Evolutionary conservation across 2,113 vertebrate species (phyloP), one percentile per base, ranked within the genome.

Genomic region (Callocephalon fimbriatum): DNA sequence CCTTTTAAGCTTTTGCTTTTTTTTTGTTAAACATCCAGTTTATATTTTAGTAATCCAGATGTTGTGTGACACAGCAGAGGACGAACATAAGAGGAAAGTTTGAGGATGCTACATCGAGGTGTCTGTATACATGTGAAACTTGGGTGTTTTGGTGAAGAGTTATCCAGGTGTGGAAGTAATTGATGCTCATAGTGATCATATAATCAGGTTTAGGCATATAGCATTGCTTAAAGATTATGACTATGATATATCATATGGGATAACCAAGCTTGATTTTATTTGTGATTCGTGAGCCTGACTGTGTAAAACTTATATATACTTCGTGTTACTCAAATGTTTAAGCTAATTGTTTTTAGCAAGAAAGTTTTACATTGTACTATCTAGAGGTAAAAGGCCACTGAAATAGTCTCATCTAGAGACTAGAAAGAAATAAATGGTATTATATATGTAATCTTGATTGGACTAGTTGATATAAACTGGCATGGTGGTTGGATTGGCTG

Each of bases 71-170:
- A 0, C 22, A 44, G 32, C 9, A 15, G 51, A n/a, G 35, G 29
- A 20, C 9, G 37, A 27, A 37, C 0, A 0, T 29, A 10, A 16
- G 29, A 48, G 32, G 26, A 40, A 54, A 10, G 29, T 35, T 3
- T 42, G 50, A 61, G 47, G 15, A 12, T 0, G 0, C 42, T 65
- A 20, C 23, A 5, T 32, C 29, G 53, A 37, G 11, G 9, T 32
- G 15, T 14, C 27, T 27, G 21, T 75, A 21, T 47, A 38, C 54
- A 27, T 50, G 21, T 2, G 4, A n/a, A 75, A 8, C 26, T 71
- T 45, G 26, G 9, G 12, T 65, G 13, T 78, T 95, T 62, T 68
- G 25, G 9, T 82, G 62, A 73, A 20, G 9, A 63, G 7, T 20
- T 78, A 67, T 6, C 9, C 9, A 20, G 6, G 4, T 66, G 10